phyloP scores from a whole-genome alignment of 2,888 invertebrate genomes.

The Eupithecia subfuscata region DNA sequence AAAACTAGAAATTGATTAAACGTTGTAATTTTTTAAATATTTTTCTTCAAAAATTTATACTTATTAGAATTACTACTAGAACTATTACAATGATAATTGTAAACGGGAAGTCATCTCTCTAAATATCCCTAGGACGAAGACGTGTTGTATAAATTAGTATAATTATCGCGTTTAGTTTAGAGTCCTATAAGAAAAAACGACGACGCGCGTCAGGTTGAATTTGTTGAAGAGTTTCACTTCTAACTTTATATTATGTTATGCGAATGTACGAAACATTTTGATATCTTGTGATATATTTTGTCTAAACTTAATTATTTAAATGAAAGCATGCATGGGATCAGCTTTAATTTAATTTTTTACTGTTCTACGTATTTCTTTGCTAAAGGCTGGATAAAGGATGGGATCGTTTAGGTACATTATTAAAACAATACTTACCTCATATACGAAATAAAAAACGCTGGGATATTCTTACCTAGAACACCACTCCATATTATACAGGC shows the following conservation, averaged over 20 bases:
- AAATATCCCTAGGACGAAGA: not conserved
- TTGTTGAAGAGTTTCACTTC: not conserved
- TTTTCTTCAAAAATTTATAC: not conserved
- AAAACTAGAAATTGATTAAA: conserved; percentile 87
- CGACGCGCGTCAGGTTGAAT: not conserved
- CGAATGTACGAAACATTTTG: not conserved
- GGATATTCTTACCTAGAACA: not conserved
- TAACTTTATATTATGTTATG: not conserved
- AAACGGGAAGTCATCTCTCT: not conserved
- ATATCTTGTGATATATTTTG: not conserved
- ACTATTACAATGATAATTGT: not conserved
- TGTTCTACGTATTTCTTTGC: not conserved
- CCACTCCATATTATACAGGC: no score
- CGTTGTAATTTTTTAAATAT: not conserved
- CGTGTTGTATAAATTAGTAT: not conserved
- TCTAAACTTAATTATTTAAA: not conserved
- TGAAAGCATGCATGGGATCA: not conserved
- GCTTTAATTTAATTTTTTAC: not conserved
- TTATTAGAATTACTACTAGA: not conserved
- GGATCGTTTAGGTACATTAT: not conserved
- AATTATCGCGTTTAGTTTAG: not conserved
- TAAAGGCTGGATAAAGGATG: not conserved
- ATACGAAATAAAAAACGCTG: not conserved
- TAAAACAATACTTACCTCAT: not conserved
- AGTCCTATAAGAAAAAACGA: not conserved